Evolutionary conservation across 1,140 invertebrate species (phyloP).

Genomic region (Sminthurides bifidus): DNA sequence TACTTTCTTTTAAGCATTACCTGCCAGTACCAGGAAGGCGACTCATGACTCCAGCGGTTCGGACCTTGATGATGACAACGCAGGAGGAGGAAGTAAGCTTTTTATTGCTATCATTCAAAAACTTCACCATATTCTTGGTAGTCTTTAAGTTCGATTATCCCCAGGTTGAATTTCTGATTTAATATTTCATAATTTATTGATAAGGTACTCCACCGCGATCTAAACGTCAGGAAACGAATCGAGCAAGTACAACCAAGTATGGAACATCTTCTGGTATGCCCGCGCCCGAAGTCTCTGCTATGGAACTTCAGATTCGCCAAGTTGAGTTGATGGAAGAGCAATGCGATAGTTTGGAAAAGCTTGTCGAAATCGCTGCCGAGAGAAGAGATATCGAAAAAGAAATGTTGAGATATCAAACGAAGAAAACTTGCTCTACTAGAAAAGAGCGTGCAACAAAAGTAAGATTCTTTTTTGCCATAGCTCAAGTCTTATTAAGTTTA

Average conservation of each 20-base stretch:
- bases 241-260: background rate
- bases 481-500: no score
- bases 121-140: no score
- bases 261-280: background rate
- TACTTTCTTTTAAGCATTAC: no score
- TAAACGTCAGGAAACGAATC: background rate
- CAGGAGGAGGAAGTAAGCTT: no score
- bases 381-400: background rate
- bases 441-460: background rate
- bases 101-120: no score
- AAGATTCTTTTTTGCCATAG: background rate
- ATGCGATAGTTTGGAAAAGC: conserved; percentile 4
- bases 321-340: conserved; percentile 5
- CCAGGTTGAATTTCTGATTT: no score
- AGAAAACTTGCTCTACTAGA: conserved; percentile 1
- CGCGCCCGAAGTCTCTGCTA: background rate
- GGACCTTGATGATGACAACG: no score
- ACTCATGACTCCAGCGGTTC: no score
- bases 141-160: no score
- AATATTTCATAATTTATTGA: background rate
- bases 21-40: no score
- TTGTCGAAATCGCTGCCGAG: conserved; percentile 2
- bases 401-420: conserved; percentile 1
- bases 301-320: conserved; percentile 3
- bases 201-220: background rate